phyloP scores from a whole-genome alignment of 1,140 invertebrate species.

The Aphelinus certus region DNA sequence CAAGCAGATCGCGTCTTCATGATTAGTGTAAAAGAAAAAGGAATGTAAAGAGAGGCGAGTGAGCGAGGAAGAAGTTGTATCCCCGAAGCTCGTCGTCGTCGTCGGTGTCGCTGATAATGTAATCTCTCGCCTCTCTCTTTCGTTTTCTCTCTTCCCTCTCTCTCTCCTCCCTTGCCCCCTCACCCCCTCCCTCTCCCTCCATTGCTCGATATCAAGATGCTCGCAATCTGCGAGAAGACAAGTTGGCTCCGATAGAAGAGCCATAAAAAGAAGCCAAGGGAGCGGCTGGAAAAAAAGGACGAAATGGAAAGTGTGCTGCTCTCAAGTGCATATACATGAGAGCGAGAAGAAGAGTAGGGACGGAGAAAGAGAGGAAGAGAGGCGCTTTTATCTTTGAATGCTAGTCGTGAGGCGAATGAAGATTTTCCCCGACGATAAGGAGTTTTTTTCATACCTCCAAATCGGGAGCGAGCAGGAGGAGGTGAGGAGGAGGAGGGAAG shows the following conservation, averaged over 20 bases:
- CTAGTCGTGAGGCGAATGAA: conserved; percentile 45
- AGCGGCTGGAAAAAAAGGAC: conserved; percentile 16
- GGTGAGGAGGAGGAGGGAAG: background rate
- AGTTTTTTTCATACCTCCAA: conserved; percentile 53
- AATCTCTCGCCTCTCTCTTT: conserved; percentile 14
- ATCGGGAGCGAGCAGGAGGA: conserved; percentile 30
- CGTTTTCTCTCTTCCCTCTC: background rate
- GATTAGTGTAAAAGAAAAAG: background rate
- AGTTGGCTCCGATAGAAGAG: conserved; percentile 37
- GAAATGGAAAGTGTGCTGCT: conserved; percentile 4
- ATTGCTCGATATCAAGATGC: conserved; percentile 35
- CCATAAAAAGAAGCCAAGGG: conserved; percentile 35
- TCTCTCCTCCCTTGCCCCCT: background rate
- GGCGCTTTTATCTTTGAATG: conserved; percentile 44
- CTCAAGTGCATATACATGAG: conserved; percentile 23
- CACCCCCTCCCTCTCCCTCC: background rate
- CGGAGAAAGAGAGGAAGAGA: conserved; percentile 38
- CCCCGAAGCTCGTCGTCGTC: conserved; percentile 21
- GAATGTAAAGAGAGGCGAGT: conserved; percentile 1
- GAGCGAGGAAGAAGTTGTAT: conserved; percentile 18
- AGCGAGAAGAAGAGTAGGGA: conserved; percentile 41
- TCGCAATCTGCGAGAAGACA: conserved; percentile 39
- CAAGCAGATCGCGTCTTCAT: too few relatives aligned
- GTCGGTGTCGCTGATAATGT: conserved; percentile 31
- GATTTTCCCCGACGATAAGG: conserved; percentile 52